These are phyloP conservation scores for Berghia stephanieae DNA, from an alignment of 1,140 invertebrate species.

Conservation along the genomic window DNA sequence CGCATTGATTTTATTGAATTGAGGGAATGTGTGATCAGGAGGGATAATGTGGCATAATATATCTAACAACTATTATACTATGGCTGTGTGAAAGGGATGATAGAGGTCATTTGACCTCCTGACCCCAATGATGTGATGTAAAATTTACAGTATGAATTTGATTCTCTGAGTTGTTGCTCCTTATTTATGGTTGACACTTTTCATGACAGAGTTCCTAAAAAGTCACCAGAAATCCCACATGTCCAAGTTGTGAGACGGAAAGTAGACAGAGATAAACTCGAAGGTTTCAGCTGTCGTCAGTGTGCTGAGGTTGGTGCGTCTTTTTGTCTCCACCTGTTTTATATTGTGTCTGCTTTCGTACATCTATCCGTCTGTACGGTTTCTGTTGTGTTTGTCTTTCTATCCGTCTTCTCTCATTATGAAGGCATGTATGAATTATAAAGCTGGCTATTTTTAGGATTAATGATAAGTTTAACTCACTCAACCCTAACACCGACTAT, in stretches of 20 bases:
- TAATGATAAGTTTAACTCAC: too few relatives aligned
- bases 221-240: slow-evolving; percentile 8
- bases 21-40: too few relatives aligned
- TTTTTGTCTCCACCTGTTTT: neutral
- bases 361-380: neutral
- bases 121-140: too few relatives aligned
- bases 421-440: neutral
- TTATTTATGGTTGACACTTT: too few relatives aligned
- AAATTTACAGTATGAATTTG: too few relatives aligned
- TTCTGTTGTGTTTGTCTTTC: neutral
- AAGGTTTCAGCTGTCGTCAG: slow-evolving; percentile 52
- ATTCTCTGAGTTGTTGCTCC: too few relatives aligned
- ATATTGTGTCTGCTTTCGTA: neutral
- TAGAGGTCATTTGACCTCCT: too few relatives aligned
- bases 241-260: slow-evolving; percentile 55
- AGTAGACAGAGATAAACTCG: slow-evolving; percentile 51
- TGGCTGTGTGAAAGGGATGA: too few relatives aligned
- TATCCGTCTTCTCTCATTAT: neutral
- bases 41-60: too few relatives aligned
- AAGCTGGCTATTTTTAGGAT: neutral
- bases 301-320: slow-evolving; percentile 52
- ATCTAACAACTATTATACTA: too few relatives aligned
- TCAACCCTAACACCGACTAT: too few relatives aligned
- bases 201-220: slow-evolving; percentile 13
- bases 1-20: too few relatives aligned